These are phyloP conservation scores for Andrena chrysosceles DNA, from an alignment of 2,888 invertebrate species.

Conservation along the genomic window DNA sequence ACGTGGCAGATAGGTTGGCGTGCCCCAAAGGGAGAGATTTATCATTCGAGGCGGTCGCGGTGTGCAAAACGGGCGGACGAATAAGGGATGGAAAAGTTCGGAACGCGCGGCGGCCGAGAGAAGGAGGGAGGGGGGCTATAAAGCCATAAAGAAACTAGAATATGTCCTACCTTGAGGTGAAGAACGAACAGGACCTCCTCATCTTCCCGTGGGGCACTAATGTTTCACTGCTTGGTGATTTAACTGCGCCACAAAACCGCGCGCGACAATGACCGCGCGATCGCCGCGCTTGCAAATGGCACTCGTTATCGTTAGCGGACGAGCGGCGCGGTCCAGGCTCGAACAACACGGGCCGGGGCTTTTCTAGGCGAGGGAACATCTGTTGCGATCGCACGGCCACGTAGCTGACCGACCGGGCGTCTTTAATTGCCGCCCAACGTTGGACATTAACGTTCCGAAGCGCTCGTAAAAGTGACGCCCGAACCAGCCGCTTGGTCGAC, in stretches of 20 bases:
- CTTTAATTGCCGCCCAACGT: constrained; percentile 30
- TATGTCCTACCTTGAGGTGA: constrained; percentile 81
- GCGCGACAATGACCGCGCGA: constrained; percentile 54
- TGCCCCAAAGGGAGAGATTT: constrained; percentile 57
- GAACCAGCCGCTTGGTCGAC: constrained; percentile 5
- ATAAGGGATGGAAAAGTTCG: neutral
- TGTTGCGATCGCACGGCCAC: constrained; percentile 10
- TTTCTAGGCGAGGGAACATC: constrained; percentile 24
- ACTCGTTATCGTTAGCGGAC: constrained; percentile 51
- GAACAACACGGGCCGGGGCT: constrained; percentile 7
- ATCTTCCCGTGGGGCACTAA: constrained; percentile 83
- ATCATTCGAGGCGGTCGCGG: constrained; percentile 47
- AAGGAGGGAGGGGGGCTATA: neutral
- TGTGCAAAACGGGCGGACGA: constrained; percentile 35
- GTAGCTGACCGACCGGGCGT: constrained; percentile 26
- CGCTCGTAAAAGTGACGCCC: constrained; percentile 13
- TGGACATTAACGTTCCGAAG: constrained; percentile 35
- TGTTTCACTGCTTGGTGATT: constrained; percentile 78
- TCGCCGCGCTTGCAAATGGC: constrained; percentile 48
- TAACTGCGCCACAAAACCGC: constrained; percentile 61
- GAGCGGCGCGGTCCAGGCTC: constrained; percentile 28
- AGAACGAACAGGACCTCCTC: constrained; percentile 82
- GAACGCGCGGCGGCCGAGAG: neutral
- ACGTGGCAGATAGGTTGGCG: constrained; percentile 35
- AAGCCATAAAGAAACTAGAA: constrained; percentile 40